phyloP scores from a whole-genome alignment of 2,797 vertebrate species.

The Pteropus rufus region DNA sequence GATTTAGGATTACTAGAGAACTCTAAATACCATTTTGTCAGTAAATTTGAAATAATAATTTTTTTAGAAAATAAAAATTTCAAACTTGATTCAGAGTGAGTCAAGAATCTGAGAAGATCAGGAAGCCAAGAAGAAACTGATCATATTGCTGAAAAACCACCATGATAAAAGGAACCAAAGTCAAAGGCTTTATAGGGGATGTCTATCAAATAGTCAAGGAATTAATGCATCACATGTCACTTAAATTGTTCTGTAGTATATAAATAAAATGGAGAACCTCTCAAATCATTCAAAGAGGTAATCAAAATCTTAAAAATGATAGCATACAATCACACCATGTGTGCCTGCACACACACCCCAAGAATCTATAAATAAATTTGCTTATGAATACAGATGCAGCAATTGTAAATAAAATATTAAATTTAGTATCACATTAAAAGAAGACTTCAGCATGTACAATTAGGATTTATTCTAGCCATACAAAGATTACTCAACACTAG shows the following conservation, averaged over 20 bases:
- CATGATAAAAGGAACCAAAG: background rate
- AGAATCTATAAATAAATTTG: background rate
- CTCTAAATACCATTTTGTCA: background rate
- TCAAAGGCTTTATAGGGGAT: background rate
- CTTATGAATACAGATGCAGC: background rate
- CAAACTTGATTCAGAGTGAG: background rate
- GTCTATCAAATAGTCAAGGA: background rate
- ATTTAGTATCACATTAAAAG: background rate
- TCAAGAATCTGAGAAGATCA: background rate
- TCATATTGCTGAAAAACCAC: background rate
- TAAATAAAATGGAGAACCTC: background rate
- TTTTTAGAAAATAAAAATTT: conserved; percentile 12
- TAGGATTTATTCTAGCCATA: conserved; percentile 17
- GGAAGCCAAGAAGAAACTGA: background rate
- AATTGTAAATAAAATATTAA: conserved; percentile 52
- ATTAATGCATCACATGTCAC: background rate
- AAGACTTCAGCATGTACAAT: background rate
- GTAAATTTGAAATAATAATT: conserved; percentile 7
- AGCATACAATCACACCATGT: background rate
- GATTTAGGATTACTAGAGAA: background rate
- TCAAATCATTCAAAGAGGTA: background rate
- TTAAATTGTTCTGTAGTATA: background rate
- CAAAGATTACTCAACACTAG: background rate
- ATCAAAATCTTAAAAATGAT: background rate
- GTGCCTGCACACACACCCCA: background rate